phyloP scores from a whole-genome alignment of 2,113 vertebrate genomes.

The Ceyx margarethae region DNA sequence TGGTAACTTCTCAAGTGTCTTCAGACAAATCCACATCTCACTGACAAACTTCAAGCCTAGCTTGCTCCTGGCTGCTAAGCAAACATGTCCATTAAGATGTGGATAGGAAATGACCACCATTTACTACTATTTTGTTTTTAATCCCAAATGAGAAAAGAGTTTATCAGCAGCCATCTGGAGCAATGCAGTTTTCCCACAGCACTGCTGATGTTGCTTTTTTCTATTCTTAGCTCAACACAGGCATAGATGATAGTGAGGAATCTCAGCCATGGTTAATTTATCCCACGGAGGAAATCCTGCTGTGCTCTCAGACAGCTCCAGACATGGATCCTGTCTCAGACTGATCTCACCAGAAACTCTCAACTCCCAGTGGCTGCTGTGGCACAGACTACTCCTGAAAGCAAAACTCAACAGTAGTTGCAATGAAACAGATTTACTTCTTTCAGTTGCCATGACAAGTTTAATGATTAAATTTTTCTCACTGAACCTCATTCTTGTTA shows the following conservation, averaged over 20 bases:
- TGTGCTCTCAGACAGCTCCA: constrained; percentile 61
- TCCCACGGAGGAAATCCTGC: constrained; percentile 54
- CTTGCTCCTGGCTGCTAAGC: neutral
- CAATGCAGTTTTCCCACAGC: constrained; percentile 56
- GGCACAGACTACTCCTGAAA: constrained; percentile 18
- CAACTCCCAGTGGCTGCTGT: constrained; percentile 26
- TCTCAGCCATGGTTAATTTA: constrained; percentile 58
- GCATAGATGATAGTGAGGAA: constrained; percentile 33
- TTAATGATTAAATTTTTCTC: neutral
- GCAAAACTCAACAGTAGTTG: constrained; percentile 10
- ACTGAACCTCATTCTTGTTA: neutral
- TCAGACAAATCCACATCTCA: neutral
- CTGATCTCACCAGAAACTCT: constrained; percentile 53
- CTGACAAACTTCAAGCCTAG: neutral
- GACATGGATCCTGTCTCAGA: constrained; percentile 50
- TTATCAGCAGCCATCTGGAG: constrained; percentile 60
- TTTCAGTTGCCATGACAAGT: neutral
- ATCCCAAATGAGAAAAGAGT: constrained; percentile 1
- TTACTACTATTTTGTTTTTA: constrained; percentile 19
- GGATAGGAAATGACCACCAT: neutral
- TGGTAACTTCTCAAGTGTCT: neutral
- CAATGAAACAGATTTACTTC: neutral
- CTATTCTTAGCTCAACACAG: constrained; percentile 60
- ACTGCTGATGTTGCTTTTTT: constrained; percentile 64
- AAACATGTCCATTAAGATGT: neutral